Percentiles rank a stretch among this genome's conserved stretches.
These are phyloP conservation scores for Chauna torquata DNA, from an alignment of 2,113 vertebrate species.

Conservation along the genomic window DNA sequence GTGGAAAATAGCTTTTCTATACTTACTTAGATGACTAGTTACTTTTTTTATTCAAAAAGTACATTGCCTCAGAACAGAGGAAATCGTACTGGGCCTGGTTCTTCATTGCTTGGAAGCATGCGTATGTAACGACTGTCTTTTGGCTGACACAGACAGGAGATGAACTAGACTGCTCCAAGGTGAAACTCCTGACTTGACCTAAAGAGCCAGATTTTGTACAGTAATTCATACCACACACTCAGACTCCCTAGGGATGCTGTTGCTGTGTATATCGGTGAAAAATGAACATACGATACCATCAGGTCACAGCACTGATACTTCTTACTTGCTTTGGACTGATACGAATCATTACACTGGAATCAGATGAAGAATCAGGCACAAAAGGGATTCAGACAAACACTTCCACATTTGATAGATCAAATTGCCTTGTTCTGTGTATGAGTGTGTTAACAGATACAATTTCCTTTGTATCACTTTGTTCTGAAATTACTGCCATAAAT, in stretches of 20 bases:
- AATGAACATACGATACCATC: not conserved
- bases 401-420: constrained; percentile 12
- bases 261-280: not conserved
- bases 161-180: not conserved
- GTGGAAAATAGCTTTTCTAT: constrained; percentile 6
- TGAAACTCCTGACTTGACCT: not conserved
- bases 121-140: not conserved
- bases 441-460: not conserved
- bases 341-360: not conserved
- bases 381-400: not conserved
- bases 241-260: not conserved
- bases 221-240: fast-evolving
- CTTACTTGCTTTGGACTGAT: not conserved
- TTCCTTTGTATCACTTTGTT: constrained; percentile 4
- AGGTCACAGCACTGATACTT: not conserved
- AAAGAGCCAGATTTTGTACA: not conserved
- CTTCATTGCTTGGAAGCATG: not conserved
- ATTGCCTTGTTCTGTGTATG: not conserved
- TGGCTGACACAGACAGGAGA: constrained; percentile 3
- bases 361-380: not conserved
- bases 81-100: not conserved
- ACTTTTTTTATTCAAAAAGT: not conserved
- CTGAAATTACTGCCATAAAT: constrained; percentile 51
- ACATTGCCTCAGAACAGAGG: not conserved
- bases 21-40: not conserved